Evolutionary conservation across 2,888 invertebrate genomes (phyloP).

Genomic region (Sipha maydis): DNA sequence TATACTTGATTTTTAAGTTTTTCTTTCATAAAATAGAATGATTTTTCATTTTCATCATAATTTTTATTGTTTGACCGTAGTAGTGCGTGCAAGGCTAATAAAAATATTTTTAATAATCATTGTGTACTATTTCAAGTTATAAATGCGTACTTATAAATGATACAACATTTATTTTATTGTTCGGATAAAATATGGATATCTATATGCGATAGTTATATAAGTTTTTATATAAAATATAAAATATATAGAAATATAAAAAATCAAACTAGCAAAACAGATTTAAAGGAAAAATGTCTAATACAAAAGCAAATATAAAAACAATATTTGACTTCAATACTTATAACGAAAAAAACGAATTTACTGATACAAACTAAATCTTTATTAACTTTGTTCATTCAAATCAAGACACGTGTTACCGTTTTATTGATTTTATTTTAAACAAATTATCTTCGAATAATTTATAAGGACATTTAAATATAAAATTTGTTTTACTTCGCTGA

Average conservation of each 20-base stretch:
- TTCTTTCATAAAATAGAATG: not conserved
- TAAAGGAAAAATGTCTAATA: not conserved
- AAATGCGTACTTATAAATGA: not conserved
- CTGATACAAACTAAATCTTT: not conserved
- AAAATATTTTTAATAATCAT: not conserved
- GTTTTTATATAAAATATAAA: not conserved
- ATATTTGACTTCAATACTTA: not conserved
- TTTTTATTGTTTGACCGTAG: not conserved
- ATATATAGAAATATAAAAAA: not conserved
- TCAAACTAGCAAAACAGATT: not conserved
- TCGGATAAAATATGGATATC: not conserved
- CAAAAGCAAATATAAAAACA: not conserved
- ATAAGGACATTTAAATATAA: no score
- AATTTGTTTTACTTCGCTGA: not conserved
- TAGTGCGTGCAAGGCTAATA: not conserved
- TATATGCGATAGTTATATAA: not conserved
- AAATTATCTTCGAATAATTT: not conserved
- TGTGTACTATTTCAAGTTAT: no score
- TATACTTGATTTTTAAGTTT: not conserved
- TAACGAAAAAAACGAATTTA: not conserved
- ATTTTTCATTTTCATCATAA: not conserved
- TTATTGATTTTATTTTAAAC: slow-evolving; percentile 7
- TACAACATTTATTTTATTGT: not conserved
- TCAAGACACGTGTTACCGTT: not conserved
- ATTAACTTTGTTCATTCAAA: not conserved